Evolutionary conservation across 2,797 vertebrate species (phyloP).

Genomic region (Amblyraja radiata): DNA sequence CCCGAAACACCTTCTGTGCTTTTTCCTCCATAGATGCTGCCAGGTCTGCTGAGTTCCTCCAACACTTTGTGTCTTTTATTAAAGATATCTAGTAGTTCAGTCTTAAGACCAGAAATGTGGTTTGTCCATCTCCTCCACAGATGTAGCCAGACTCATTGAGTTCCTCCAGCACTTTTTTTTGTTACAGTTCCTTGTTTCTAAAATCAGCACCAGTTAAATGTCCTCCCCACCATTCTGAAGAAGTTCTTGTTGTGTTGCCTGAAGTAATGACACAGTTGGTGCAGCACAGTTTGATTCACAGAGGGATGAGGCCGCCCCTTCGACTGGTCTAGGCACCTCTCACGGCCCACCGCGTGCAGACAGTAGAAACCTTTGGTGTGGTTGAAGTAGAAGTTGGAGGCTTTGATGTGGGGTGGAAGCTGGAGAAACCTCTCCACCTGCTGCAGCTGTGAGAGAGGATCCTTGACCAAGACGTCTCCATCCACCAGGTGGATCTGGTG

Average conservation of each 20-base stretch:
- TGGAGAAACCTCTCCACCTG: conserved; percentile 64
- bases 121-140: too few species aligned
- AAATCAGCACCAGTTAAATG: conserved; percentile 69
- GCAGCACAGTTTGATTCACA: conserved; percentile 54
- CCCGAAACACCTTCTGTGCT: too few species aligned
- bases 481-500: conserved; percentile 71
- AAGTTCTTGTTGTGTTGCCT: conserved; percentile 63
- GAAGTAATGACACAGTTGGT: conserved; percentile 65
- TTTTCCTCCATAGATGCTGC: too few species aligned
- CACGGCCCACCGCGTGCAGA: conserved; percentile 60
- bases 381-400: conserved; percentile 73
- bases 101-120: too few species aligned
- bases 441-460: conserved; percentile 68
- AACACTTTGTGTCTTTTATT: too few species aligned
- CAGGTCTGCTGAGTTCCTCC: too few species aligned
- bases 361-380: conserved; percentile 75
- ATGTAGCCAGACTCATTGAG: too few species aligned
- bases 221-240: conserved; percentile 67
- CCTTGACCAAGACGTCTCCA: conserved; percentile 61
- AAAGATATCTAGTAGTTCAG: too few species aligned
- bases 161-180: too few species aligned
- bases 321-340: conserved; percentile 71
- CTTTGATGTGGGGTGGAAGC: conserved; percentile 57
- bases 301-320: conserved; percentile 70
- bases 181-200: too few species aligned